Percentiles rank a stretch among this genome's conserved stretches.
Evolutionary conservation across 1,140 invertebrate genomes (phyloP).

Genomic region (Drosophila pseudoobscura): DNA sequence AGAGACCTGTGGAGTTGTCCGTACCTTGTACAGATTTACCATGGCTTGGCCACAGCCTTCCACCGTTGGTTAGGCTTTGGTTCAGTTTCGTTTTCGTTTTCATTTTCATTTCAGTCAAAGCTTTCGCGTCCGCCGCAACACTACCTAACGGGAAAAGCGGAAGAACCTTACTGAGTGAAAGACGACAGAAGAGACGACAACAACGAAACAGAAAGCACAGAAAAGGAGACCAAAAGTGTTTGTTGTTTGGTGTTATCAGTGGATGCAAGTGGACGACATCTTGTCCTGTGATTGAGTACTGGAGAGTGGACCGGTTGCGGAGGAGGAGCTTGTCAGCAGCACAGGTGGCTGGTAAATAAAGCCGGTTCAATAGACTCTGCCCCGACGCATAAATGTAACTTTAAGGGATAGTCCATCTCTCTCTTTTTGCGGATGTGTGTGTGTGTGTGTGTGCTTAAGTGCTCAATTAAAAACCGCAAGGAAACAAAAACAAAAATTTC

Average conservation of each 20-base stretch:
- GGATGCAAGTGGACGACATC: slow-evolving; percentile 27
- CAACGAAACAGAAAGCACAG: slow-evolving; percentile 11
- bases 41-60: background rate
- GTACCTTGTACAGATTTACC: background rate
- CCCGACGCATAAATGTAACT: slow-evolving; percentile 32
- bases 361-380: slow-evolving; percentile 39
- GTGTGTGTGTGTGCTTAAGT: slow-evolving; percentile 35
- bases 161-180: slow-evolving; percentile 30
- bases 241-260: slow-evolving; percentile 44
- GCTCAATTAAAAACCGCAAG: slow-evolving; percentile 36
- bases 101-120: slow-evolving; percentile 66
- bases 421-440: background rate
- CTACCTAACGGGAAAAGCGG: slow-evolving; percentile 45
- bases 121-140: slow-evolving; percentile 78
- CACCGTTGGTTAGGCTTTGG: background rate
- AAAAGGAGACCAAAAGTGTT: slow-evolving; percentile 26
- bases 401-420: slow-evolving; percentile 16
- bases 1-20: too few relatives aligned
- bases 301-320: slow-evolving; percentile 3
- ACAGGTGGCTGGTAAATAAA: slow-evolving; percentile 26
- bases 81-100: slow-evolving; percentile 23
- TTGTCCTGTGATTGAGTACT: slow-evolving; percentile 19
- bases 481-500: slow-evolving; percentile 15
- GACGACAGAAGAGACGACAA: slow-evolving; percentile 1
- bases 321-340: slow-evolving; percentile 40